phyloP scores from a whole-genome alignment of 2,113 vertebrate genomes.

The Erpornis zantholeuca region DNA sequence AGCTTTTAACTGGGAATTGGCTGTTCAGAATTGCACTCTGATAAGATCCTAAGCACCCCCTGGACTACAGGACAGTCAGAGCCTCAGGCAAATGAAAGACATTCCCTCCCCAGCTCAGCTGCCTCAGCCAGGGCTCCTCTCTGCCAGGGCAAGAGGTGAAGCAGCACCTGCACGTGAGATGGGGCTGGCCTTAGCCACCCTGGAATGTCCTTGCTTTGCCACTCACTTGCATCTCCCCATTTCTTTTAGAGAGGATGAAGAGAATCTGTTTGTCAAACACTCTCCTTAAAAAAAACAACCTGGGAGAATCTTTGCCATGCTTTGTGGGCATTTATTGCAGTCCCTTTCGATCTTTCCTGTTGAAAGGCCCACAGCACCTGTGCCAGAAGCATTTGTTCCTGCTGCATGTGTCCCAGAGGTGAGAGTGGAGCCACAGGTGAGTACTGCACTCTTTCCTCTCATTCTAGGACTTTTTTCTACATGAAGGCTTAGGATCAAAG shows the following conservation, averaged over 20 bases:
- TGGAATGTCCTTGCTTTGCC: background rate
- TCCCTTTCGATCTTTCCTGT: background rate
- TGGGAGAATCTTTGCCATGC: background rate
- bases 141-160: background rate
- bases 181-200: background rate
- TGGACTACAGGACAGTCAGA: background rate
- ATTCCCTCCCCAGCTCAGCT: fast-evolving
- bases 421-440: background rate
- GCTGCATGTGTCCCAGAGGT: fast-evolving
- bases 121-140: background rate
- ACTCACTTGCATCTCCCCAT: fast-evolving
- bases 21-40: background rate
- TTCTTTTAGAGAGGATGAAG: background rate
- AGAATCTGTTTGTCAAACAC: background rate
- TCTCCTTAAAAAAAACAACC: background rate
- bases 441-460: background rate
- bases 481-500: background rate
- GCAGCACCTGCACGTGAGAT: background rate
- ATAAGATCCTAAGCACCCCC: fast-evolving
- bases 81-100: background rate
- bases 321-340: background rate
- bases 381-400: fast-evolving
- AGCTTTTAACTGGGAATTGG: background rate
- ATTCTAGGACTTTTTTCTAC: fast-evolving
- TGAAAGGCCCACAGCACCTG: background rate